Base-by-base conservation (phyloP, 2,888 invertebrate genomes). In the Priocnemis perturbator region DNA sequence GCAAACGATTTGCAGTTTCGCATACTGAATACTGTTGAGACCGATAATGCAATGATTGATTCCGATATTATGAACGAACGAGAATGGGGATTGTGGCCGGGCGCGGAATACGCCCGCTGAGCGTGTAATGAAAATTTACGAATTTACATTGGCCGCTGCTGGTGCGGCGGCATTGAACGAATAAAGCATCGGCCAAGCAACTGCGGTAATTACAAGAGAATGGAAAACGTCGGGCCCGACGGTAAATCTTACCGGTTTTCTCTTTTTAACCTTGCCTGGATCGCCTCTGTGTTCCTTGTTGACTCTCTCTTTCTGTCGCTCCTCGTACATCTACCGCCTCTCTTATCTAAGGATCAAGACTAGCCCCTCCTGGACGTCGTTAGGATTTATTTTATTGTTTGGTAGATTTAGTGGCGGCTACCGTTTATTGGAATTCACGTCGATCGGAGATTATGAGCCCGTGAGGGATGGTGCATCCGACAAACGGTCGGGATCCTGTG, bases 301-400 rank as follows among this genome's bases (percentile, higher is more conserved):
- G 21, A 30, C 45, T 53, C 59, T 47, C 60, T 60, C 26, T 17
- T 26, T 19, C 60, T 60, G 26, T 50, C 48, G 17, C 67, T 64
- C 63, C 69, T 52, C 62, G 59, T 73, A 68, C 67, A 68, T 73
- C 69, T 66, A 53, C 20, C 20, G 57, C 64, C 37, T 37, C 71
- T 73, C 74, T 80, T 79, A 76, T 76, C 75, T 73, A 71, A 71
- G 55, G 69, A 81, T 78, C 78, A 70, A 67, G 58, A 71, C 73
- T 65, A 74, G 74, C 67, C 67, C 62, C 72, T 69, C 66, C 67
- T 56, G 68, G 66, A 65, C 73, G 59, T 47, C 60, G 64, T 59
- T 71, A 75, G 67, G 77, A 84, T 86, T 85, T 83, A 85, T 84
- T 83, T 83, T 79, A 78, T 81, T 83, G 81, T 81, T 79, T 76